phyloP scores from a whole-genome alignment of 2,797 vertebrate genomes.

The Phalloptychus januarius region DNA sequence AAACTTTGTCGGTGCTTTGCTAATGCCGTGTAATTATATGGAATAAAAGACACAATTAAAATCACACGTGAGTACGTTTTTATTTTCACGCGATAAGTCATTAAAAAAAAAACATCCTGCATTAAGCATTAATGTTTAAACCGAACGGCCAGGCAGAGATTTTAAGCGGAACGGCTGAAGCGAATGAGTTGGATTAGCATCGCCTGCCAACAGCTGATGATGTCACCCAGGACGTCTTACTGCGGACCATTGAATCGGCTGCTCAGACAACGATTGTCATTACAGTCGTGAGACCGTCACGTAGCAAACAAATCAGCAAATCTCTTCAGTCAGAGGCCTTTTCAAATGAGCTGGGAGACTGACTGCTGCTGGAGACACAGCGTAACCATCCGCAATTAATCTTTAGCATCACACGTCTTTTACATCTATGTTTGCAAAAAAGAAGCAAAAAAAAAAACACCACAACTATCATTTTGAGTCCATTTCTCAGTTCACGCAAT shows the following conservation, averaged over 20 bases:
- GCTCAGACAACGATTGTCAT: background rate
- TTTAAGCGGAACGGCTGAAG: background rate
- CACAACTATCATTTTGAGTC: background rate
- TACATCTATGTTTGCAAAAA: background rate
- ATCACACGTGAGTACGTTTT: too few relatives aligned
- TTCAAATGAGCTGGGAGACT: background rate
- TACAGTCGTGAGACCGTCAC: background rate
- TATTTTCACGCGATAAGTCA: too few relatives aligned
- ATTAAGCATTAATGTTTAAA: too few relatives aligned
- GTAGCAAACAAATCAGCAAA: background rate
- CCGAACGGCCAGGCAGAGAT: background rate
- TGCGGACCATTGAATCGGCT: background rate
- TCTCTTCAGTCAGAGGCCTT: background rate
- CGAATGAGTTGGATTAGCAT: background rate
- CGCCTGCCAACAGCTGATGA: background rate
- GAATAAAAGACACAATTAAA: too few relatives aligned
- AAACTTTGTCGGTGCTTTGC: too few relatives aligned
- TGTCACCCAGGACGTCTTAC: background rate
- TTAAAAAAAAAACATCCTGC: too few relatives aligned
- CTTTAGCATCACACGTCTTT: background rate
- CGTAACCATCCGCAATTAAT: background rate
- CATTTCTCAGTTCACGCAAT: background rate
- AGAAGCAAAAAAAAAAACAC: too few relatives aligned
- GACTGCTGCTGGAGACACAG: background rate
- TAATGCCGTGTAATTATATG: too few relatives aligned